Conservation (phyloP, 2,797 vertebrate genomes). For the Platalea minor region DNA sequence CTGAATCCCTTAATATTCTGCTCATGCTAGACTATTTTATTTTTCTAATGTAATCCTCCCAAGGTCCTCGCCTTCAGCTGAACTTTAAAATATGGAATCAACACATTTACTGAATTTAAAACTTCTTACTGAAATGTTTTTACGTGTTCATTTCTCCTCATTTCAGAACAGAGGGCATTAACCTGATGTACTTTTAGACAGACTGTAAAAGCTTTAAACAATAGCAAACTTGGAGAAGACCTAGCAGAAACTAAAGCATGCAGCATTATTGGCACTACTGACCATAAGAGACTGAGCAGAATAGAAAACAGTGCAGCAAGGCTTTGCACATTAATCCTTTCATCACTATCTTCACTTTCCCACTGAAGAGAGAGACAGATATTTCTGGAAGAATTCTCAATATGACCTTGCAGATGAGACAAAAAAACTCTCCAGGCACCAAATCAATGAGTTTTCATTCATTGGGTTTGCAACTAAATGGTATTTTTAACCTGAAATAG, state of each 20-base stretch:
- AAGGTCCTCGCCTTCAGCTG: background rate
- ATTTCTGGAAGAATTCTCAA: background rate
- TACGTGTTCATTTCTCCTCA: background rate
- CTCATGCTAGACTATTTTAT: background rate
- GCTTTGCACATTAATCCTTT: background rate
- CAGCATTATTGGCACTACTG: background rate
- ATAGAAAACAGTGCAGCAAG: background rate
- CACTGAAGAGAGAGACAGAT: background rate
- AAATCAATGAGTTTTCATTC: background rate
- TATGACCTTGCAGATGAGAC: background rate
- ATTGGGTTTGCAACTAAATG: background rate
- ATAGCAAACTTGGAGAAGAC: background rate
- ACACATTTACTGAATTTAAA: background rate
- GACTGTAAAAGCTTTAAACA: background rate
- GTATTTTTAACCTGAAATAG: background rate
- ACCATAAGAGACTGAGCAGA: background rate
- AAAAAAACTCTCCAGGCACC: background rate
- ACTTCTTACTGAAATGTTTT: background rate
- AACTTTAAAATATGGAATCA: conserved; percentile 31
- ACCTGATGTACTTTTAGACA: background rate
- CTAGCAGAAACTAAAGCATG: background rate
- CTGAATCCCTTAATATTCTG: background rate
- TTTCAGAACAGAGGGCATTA: background rate
- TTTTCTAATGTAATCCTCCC: conserved; percentile 1
- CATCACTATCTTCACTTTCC: background rate